phyloP scores from a whole-genome alignment of 2,113 vertebrate genomes.

The Notothenia coriiceps region DNA sequence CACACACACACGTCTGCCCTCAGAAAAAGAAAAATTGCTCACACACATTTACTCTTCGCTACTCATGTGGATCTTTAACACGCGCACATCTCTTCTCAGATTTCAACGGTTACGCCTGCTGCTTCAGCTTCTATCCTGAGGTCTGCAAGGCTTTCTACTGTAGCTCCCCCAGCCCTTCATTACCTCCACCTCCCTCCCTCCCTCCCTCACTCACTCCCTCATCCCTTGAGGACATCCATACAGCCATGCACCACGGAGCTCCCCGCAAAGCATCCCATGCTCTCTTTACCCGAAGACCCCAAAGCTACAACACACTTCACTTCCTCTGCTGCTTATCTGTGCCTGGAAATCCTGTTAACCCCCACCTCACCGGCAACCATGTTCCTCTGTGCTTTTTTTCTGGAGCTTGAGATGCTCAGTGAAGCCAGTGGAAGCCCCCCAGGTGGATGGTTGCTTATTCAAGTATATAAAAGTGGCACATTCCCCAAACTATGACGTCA shows the following conservation, averaged over 20 bases:
- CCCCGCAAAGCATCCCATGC: constrained; percentile 31
- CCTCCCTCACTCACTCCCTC: constrained; percentile 32
- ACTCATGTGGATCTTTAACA: constrained; percentile 9
- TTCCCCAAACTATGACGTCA: constrained; percentile 17
- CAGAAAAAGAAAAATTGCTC: neutral
- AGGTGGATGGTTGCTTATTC: constrained; percentile 50
- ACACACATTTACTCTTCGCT: constrained; percentile 1
- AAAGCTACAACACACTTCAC: constrained; percentile 32
- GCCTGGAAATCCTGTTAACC: constrained; percentile 54
- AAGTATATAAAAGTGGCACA: constrained; percentile 55
- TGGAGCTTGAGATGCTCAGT: constrained; percentile 30
- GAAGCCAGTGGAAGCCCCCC: constrained; percentile 37
- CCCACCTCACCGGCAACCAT: constrained; percentile 27
- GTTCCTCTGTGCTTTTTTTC: neutral
- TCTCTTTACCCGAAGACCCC: constrained; percentile 31
- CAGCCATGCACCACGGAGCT: constrained; percentile 30
- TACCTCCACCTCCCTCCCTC: constrained; percentile 44
- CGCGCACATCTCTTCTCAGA: neutral
- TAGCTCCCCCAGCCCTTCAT: constrained; percentile 17
- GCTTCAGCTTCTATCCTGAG: constrained; percentile 47
- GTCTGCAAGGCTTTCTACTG: constrained; percentile 37
- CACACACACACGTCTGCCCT: constrained; percentile 2
- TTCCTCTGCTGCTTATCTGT: constrained; percentile 30
- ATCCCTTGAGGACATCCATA: constrained; percentile 32
- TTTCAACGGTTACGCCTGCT: constrained; percentile 33